Evolutionary conservation across 23 tunicate species (phyloP).

Genomic region (Botrylloides violaceus): DNA sequence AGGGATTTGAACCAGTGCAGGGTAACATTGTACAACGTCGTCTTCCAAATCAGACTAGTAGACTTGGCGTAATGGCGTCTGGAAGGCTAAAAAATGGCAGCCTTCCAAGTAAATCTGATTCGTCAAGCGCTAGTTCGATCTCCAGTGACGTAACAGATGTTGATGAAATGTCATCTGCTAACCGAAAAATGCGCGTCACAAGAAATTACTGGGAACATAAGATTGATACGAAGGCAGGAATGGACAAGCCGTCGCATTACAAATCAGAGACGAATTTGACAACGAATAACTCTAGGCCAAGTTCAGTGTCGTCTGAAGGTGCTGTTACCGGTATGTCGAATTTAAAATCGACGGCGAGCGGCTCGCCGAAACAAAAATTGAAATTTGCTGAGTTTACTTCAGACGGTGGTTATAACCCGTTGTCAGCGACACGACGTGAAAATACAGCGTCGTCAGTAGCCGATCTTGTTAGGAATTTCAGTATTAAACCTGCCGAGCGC

Average conservation of each 20-base stretch:
- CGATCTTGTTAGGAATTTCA: neutral
- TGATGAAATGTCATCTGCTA: neutral
- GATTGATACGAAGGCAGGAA: neutral
- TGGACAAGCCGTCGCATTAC: neutral
- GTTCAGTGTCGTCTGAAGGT: neutral
- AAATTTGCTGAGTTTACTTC: no score
- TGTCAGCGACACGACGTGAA: no score
- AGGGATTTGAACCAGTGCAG: neutral
- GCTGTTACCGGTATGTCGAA: neutral
- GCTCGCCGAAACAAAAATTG: neutral
- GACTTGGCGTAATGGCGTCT: no score
- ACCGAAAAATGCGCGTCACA: neutral
- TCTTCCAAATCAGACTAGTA: no score
- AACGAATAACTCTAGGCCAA: neutral
- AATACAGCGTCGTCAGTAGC: neutral
- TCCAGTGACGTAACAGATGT: neutral
- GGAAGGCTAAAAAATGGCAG: neutral
- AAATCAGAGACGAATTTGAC: neutral
- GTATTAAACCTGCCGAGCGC: no score
- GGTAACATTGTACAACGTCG: no score
- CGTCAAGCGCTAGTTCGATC: neutral
- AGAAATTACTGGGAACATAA: slow-evolving; percentile 15
- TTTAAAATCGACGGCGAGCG: neutral
- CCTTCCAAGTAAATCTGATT: neutral
- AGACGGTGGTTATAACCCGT: no score